A percentile compares a stretch with the other conserved stretches of the same genome.
Evolutionary conservation across 2,888 invertebrate genomes (phyloP).

Genomic region (Drosophila paranaensis): DNA sequence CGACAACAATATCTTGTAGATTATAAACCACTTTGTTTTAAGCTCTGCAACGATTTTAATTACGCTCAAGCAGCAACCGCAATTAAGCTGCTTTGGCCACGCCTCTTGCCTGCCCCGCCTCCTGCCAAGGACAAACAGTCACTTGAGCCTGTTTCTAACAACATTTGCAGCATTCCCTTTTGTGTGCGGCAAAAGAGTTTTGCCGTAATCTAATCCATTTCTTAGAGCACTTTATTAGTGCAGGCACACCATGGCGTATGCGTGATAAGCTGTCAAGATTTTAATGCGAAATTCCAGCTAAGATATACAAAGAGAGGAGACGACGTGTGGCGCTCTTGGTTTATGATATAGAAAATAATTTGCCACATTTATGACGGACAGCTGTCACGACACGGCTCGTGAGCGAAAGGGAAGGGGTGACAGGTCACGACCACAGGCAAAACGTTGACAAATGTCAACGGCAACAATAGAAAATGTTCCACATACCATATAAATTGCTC

Average conservation of each 20-base stretch:
- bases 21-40: conserved; percentile 26
- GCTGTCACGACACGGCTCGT: conserved; percentile 30
- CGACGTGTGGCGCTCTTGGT: background rate
- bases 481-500: conserved; percentile 46
- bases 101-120: background rate
- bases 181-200: background rate
- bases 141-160: conserved; percentile 29
- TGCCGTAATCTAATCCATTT: conserved; percentile 37
- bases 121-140: background rate
- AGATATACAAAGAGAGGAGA: background rate
- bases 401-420: conserved; percentile 4
- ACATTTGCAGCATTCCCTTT: conserved; percentile 22
- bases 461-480: conserved; percentile 54
- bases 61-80: conserved; percentile 29
- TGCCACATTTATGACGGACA: conserved; percentile 48
- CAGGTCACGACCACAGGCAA: conserved; percentile 38
- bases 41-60: conserved; percentile 10
- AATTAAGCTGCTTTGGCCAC: conserved; percentile 45
- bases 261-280: conserved; percentile 17
- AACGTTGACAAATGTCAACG: conserved; percentile 56
- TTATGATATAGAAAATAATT: conserved; percentile 18
- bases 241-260: conserved; percentile 28
- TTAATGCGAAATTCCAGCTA: conserved; percentile 8
- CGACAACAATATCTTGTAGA: conserved; percentile 7
- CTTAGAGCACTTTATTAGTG: conserved; percentile 20